Conservation (phyloP, 2,113 vertebrate genomes). For the Rhynchomys soricoides region DNA sequence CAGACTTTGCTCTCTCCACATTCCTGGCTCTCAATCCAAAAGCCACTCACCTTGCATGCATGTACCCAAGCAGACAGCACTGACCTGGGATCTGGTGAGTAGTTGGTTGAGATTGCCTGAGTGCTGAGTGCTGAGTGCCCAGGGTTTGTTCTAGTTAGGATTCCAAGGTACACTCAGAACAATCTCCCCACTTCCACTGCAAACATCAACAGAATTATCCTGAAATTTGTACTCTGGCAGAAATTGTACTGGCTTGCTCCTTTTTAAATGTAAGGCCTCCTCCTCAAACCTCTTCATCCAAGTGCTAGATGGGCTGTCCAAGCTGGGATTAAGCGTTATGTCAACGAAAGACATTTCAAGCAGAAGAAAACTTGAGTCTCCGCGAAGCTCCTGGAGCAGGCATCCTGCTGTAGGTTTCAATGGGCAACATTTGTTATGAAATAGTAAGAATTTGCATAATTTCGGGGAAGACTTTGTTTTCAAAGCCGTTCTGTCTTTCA, state of each 20-base stretch:
- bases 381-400: conserved; percentile 75
- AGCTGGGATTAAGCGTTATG: conserved; percentile 59
- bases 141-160: background rate
- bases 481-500: conserved; percentile 89
- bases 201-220: background rate
- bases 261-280: background rate
- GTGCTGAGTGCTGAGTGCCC: fast-evolving
- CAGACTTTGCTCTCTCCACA: background rate
- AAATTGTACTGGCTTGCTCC: background rate
- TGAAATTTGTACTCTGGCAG: background rate
- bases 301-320: background rate
- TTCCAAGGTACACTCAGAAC: background rate
- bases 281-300: conserved; percentile 46
- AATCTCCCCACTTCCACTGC: background rate
- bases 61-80: background rate
- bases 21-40: background rate
- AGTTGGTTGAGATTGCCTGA: background rate
- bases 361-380: conserved; percentile 78
- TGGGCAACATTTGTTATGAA: conserved; percentile 85
- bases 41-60: background rate
- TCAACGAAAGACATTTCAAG: conserved; percentile 75
- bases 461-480: conserved; percentile 87
- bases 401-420: conserved; percentile 81
- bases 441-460: conserved; percentile 89
- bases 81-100: background rate